phyloP scores from a whole-genome alignment of 1,140 invertebrate genomes.

The Macrobrachium rosenbergii region DNA sequence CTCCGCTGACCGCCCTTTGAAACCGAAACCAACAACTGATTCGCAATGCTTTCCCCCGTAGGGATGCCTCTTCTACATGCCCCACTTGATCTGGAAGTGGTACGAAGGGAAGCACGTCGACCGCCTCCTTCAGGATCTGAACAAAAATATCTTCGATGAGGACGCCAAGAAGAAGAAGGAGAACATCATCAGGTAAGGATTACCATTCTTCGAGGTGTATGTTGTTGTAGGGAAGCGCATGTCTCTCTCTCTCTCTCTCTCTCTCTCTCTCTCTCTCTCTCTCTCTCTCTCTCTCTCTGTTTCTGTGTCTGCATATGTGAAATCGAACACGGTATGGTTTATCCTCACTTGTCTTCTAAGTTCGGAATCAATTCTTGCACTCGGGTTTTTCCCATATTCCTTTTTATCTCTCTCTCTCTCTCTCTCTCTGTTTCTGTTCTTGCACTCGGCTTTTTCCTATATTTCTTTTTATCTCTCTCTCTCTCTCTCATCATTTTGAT shows the following conservation, averaged over 20 bases:
- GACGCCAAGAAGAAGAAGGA: constrained; percentile 53
- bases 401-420: background rate
- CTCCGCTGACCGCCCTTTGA: too few relatives aligned
- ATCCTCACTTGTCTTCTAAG: too few relatives aligned
- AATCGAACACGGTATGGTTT: too few relatives aligned
- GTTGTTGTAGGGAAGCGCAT: background rate
- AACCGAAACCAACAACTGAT: too few relatives aligned
- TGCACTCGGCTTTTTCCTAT: too few relatives aligned
- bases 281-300: background rate
- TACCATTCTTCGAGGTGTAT: background rate
- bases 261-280: background rate
- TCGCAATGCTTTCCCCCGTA: constrained; percentile 68
- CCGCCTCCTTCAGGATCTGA: constrained; percentile 55
- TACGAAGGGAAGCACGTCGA: constrained; percentile 78
- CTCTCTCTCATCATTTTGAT: background rate
- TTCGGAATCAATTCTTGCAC: too few relatives aligned
- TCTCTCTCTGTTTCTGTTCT: background rate
- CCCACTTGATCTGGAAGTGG: constrained; percentile 93
- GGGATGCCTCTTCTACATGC: constrained; percentile 88
- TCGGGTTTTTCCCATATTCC: too few relatives aligned
- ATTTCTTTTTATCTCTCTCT: background rate
- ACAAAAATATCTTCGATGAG: constrained; percentile 50
- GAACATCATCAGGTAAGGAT: constrained; percentile 57
- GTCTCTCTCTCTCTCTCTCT: background rate
- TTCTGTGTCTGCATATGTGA: too few relatives aligned